Evolutionary conservation across 2,797 vertebrate species (phyloP).

Genomic region (Pangasius macronema): DNA sequence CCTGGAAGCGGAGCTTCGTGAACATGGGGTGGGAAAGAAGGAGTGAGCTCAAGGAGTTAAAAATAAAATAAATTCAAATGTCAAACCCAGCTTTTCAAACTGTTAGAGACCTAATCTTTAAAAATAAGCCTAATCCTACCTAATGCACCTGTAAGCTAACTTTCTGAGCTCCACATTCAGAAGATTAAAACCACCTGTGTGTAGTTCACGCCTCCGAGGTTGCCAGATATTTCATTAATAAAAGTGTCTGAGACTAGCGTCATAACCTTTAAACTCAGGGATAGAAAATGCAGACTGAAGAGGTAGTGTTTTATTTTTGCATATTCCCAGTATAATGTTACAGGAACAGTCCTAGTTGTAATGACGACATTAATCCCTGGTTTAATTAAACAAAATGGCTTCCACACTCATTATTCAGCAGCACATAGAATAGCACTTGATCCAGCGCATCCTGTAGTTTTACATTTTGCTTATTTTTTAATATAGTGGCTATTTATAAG

Average conservation of each 20-base stretch:
- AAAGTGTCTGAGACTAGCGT: not conserved
- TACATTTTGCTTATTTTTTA: too few species aligned
- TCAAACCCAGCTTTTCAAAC: not conserved
- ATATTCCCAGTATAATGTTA: not conserved
- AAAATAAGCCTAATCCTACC: not conserved
- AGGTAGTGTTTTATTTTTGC: not conserved
- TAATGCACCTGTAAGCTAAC: not conserved
- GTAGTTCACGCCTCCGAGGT: not conserved
- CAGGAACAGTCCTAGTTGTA: not conserved
- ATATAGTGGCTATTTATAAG: not conserved
- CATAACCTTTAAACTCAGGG: too few species aligned
- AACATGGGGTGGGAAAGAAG: not conserved
- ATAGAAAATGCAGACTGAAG: too few species aligned
- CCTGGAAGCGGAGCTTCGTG: not conserved
- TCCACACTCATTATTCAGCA: not conserved
- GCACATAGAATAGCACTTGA: not conserved
- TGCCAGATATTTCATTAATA: not conserved
- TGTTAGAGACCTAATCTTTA: not conserved
- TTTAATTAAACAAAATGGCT: not conserved
- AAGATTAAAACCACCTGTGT: not conserved
- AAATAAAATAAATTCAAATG: not conserved
- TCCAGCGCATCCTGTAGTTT: not conserved
- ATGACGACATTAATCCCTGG: not conserved
- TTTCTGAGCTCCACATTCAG: not conserved
- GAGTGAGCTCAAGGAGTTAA: not conserved